These are phyloP conservation scores for Desoria tigrina DNA, from an alignment of 2,888 invertebrate species.

Conservation along the genomic window DNA sequence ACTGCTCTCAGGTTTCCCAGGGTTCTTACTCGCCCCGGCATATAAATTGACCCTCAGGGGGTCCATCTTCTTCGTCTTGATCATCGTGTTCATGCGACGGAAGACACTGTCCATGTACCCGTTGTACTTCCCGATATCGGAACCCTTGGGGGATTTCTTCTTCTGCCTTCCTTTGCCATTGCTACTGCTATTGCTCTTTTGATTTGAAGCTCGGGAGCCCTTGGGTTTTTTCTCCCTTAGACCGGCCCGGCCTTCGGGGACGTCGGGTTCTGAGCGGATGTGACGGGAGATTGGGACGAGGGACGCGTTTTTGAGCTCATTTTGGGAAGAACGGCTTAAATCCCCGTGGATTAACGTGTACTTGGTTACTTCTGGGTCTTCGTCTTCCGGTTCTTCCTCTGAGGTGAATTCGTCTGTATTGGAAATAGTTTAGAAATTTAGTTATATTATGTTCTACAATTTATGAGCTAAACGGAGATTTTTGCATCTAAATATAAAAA, in stretches of 20 bases:
- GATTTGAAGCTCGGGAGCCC: not conserved
- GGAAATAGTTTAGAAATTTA: not conserved
- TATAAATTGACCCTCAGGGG: conserved; percentile 50
- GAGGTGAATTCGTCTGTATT: not conserved
- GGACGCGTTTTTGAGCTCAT: not conserved
- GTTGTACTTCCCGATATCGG: conserved; percentile 25
- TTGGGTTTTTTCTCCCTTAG: not conserved
- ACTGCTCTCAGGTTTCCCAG: conserved; percentile 21
- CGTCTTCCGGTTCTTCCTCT: not conserved
- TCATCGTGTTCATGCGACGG: conserved; percentile 49
- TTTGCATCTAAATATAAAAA: too few relatives aligned
- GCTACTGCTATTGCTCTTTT: not conserved
- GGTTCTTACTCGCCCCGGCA: conserved; percentile 34
- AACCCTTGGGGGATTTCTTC: not conserved
- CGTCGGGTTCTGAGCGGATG: not conserved
- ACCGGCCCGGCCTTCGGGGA: not conserved
- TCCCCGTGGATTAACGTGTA: too few relatives aligned
- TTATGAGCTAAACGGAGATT: too few relatives aligned
- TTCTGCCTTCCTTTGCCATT: not conserved
- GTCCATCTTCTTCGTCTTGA: conserved; percentile 50
- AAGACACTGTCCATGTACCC: conserved; percentile 52
- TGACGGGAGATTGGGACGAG: not conserved
- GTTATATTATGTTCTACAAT: too few relatives aligned
- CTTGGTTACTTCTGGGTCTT: not conserved
- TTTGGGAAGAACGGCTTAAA: not conserved